A percentile compares a stretch with the other conserved stretches of the same genome.
Conservation (phyloP, 2,797 vertebrate genomes). For the Dipus sagitta region DNA sequence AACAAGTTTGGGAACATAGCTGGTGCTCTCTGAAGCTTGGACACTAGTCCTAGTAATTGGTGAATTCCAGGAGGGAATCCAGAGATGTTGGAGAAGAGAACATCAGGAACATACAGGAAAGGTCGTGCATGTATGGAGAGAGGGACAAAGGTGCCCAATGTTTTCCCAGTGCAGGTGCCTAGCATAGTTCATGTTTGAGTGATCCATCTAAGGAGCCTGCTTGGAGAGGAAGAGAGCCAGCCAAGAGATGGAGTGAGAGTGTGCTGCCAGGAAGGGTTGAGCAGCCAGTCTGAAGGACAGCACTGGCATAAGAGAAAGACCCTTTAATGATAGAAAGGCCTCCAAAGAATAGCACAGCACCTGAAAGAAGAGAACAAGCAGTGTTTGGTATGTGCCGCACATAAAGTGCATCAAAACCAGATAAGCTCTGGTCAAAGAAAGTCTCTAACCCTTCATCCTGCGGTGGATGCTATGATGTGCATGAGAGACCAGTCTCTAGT, state of each 20-base stretch:
- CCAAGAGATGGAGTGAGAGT: background rate
- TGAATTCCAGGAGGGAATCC: background rate
- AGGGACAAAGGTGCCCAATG: background rate
- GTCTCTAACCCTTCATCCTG: background rate
- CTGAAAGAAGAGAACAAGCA: background rate
- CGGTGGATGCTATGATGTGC: background rate
- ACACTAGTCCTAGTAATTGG: background rate
- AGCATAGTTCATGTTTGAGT: background rate
- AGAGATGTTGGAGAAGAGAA: background rate
- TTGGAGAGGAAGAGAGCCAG: background rate
- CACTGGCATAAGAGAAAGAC: background rate
- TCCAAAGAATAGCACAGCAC: background rate
- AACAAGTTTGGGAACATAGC: background rate
- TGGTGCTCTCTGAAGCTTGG: background rate
- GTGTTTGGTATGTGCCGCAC: background rate
- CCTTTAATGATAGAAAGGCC: background rate
- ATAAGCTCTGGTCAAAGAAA: background rate
- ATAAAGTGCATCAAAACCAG: background rate
- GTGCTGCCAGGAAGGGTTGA: background rate
- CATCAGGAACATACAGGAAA: background rate
- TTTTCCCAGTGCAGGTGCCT: background rate
- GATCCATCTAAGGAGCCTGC: background rate
- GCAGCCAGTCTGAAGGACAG: too few relatives aligned
- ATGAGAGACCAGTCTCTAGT: background rate
- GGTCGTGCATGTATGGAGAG: background rate